phyloP scores from a whole-genome alignment of 1,140 invertebrate genomes.

The Goniozus legneri region DNA sequence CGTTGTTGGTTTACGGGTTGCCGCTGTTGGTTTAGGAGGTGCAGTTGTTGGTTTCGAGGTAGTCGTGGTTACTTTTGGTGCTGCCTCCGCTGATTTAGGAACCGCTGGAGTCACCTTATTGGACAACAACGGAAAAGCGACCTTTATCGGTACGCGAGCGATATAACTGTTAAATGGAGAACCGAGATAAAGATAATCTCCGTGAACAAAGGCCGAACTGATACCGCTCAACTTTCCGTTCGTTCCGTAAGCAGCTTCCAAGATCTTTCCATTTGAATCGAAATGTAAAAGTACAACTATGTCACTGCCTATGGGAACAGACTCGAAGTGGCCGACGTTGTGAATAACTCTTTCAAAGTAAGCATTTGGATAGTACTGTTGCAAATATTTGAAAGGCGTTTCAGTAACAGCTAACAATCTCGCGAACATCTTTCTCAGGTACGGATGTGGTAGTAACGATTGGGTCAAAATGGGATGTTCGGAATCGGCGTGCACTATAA shows the following conservation, averaged over 20 bases:
- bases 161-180: slow-evolving; percentile 69
- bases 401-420: slow-evolving; percentile 58
- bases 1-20: slow-evolving; percentile 20
- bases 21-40: slow-evolving; percentile 19
- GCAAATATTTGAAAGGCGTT: slow-evolving; percentile 57
- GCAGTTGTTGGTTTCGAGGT: slow-evolving; percentile 25
- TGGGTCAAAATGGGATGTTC: slow-evolving; percentile 52
- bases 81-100: neutral
- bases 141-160: slow-evolving; percentile 58
- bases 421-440: slow-evolving; percentile 60
- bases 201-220: slow-evolving; percentile 61
- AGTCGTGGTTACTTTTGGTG: slow-evolving; percentile 21
- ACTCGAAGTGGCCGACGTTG: slow-evolving; percentile 52
- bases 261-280: slow-evolving; percentile 65
- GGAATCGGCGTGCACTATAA: slow-evolving; percentile 56
- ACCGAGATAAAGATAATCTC: slow-evolving; percentile 62
- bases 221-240: slow-evolving; percentile 52
- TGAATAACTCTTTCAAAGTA: slow-evolving; percentile 56
- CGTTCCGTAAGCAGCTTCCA: slow-evolving; percentile 59
- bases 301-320: slow-evolving; percentile 14
- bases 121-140: slow-evolving; percentile 43
- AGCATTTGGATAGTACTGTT: slow-evolving; percentile 60
- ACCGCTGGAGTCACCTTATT: neutral
- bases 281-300: slow-evolving; percentile 56
- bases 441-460: slow-evolving; percentile 56